These are phyloP conservation scores for Andrena trimmerana DNA, from an alignment of 2,888 invertebrate species.

Conservation along the genomic window DNA sequence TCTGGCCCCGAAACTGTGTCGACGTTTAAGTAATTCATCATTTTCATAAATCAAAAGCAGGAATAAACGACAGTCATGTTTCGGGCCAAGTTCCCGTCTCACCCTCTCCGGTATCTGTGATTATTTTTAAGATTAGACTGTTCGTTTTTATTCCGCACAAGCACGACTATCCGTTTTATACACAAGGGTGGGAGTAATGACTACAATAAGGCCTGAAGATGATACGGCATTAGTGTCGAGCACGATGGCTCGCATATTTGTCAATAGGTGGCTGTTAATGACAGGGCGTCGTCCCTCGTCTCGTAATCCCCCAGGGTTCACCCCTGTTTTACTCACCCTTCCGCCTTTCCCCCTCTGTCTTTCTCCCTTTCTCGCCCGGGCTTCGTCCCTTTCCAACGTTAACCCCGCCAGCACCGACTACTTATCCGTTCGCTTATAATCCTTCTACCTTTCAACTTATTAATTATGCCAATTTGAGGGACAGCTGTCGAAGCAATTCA, in stretches of 20 bases:
- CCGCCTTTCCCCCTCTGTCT: slow-evolving; percentile 26
- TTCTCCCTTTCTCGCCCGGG: slow-evolving; percentile 9
- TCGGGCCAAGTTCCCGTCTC: neutral
- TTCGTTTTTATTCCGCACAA: slow-evolving; percentile 29
- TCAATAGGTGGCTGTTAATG: slow-evolving; percentile 77
- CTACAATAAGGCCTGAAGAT: slow-evolving; percentile 70
- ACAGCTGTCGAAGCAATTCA: slow-evolving; percentile 59
- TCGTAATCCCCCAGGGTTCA: slow-evolving; percentile 58
- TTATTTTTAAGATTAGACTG: slow-evolving; percentile 12
- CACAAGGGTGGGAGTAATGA: slow-evolving; percentile 55
- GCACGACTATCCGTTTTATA: slow-evolving; percentile 33
- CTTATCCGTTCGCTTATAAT: slow-evolving; percentile 54
- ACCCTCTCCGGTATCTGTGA: neutral
- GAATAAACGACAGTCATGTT: slow-evolving; percentile 15
- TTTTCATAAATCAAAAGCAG: slow-evolving; percentile 1
- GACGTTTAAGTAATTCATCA: neutral
- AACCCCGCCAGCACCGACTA: slow-evolving; percentile 38
- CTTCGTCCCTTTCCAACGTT: slow-evolving; percentile 1
- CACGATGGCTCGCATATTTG: slow-evolving; percentile 73
- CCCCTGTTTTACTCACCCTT: slow-evolving; percentile 53
- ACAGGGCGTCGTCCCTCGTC: slow-evolving; percentile 70
- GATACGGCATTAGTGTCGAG: slow-evolving; percentile 72
- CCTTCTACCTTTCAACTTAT: slow-evolving; percentile 61
- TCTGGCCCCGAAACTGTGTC: neutral
- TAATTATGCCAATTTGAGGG: slow-evolving; percentile 60